These are phyloP conservation scores for Sylvietta virens DNA, from an alignment of 2,113 vertebrate genomes.

Conservation along the genomic window DNA sequence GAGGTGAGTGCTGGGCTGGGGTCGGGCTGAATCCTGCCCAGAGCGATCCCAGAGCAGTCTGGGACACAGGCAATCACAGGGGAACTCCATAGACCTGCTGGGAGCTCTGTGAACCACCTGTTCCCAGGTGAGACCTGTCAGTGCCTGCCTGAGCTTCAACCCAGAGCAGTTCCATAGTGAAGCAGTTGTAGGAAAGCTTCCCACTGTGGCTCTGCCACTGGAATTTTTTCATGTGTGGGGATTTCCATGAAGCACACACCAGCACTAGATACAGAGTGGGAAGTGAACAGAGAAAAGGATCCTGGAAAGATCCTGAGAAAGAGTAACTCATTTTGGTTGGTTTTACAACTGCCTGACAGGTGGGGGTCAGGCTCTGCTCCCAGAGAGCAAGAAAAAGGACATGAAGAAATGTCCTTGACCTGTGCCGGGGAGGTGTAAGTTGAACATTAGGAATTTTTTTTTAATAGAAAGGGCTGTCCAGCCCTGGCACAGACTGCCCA, in stretches of 20 bases:
- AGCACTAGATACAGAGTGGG: background rate
- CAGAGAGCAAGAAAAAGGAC: background rate
- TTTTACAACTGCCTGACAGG: background rate
- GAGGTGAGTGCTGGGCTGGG: constrained; percentile 74
- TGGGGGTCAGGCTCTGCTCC: background rate
- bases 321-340: background rate
- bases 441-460: background rate
- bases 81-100: background rate
- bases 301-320: background rate
- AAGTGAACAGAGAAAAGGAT: background rate
- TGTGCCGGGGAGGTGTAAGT: background rate
- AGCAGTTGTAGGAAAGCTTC: background rate
- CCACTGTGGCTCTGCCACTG: background rate
- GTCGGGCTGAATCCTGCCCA: background rate
- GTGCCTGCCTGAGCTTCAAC: background rate
- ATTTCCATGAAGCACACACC: background rate
- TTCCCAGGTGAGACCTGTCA: background rate
- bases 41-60: background rate
- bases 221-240: background rate
- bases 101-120: accelerated
- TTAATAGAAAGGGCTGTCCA: background rate
- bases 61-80: background rate
- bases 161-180: background rate
- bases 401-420: accelerated
- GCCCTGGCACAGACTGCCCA: background rate